These are phyloP conservation scores for Ostrea denselamellosa DNA, from an alignment of 1,140 invertebrate genomes.

Conservation along the genomic window DNA sequence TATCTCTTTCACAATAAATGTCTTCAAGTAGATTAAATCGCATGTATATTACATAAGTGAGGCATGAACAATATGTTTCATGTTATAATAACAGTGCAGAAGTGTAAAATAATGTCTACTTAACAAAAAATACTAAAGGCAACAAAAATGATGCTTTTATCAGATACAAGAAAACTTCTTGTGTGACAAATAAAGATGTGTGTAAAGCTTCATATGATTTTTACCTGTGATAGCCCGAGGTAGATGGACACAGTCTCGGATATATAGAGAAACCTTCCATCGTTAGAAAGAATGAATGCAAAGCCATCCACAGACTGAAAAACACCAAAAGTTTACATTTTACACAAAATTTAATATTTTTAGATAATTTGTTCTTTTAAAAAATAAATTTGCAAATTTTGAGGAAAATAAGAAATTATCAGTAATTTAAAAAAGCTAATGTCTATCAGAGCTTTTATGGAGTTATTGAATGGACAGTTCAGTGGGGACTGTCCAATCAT, in stretches of 20 bases:
- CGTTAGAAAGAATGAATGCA: conserved; percentile 94
- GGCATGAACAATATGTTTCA: not conserved
- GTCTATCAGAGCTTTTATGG: no score
- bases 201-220: conserved; percentile 43
- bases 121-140: not conserved
- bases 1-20: conserved; percentile 25
- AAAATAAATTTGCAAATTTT: no score
- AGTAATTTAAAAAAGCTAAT: no score
- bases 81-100: not conserved
- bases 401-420: no score
- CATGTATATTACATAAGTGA: conserved; percentile 2
- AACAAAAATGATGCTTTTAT: not conserved
- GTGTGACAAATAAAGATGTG: not conserved
- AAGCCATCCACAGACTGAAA: conserved; percentile 97
- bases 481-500: no score
- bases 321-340: conserved; percentile 56
- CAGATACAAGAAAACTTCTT: not conserved
- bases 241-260: conserved; percentile 99
- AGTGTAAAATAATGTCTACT: not conserved
- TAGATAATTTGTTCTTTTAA: no score
- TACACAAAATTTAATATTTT: not conserved
- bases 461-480: no score
- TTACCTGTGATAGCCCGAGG: conserved; percentile 97
- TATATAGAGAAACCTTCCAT: conserved; percentile 98
- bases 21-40: conserved; percentile 10